Percentiles rank a stretch among this genome's conserved stretches.
Conservation (phyloP, 1,140 invertebrate species). For the Pectinophora gossypiella region DNA sequence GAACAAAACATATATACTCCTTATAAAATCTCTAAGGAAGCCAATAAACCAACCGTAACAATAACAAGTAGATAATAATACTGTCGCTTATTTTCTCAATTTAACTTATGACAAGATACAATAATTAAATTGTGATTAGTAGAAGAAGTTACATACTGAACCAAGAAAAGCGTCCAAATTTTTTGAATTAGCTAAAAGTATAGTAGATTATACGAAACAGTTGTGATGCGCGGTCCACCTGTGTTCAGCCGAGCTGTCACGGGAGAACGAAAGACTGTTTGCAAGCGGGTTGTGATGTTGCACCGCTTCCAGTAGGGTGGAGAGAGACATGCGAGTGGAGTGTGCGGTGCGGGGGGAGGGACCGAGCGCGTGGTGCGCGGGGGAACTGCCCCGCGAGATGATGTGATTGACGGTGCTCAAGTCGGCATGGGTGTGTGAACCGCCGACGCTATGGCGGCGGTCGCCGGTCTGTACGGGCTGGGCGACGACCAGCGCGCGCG, state of each 20-base stretch:
- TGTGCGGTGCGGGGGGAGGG: constrained; percentile 13
- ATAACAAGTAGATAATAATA: constrained; percentile 12
- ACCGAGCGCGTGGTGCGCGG: constrained; percentile 9
- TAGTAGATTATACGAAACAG: constrained; percentile 15
- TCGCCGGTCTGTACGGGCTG: constrained; percentile 63
- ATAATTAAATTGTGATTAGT: constrained; percentile 70
- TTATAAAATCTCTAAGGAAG: constrained; percentile 11
- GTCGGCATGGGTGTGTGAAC: constrained; percentile 20
- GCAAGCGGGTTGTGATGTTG: constrained; percentile 24
- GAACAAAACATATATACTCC: constrained; percentile 15
- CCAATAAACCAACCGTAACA: constrained; percentile 6
- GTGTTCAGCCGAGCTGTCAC: constrained; percentile 18
- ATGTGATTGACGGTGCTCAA: constrained; percentile 14
- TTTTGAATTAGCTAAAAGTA: constrained; percentile 53
- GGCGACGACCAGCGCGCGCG: constrained; percentile 61
- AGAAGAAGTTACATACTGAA: constrained; percentile 40
- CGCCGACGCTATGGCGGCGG: constrained; percentile 51
- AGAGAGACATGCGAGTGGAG: constrained; percentile 20
- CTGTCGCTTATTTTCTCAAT: constrained; percentile 25
- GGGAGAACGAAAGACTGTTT: constrained; percentile 10
- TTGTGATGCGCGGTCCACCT: constrained; percentile 17
- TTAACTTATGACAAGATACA: constrained; percentile 66
- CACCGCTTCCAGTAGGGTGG: background rate
- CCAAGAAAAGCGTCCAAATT: constrained; percentile 68
- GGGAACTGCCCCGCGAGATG: constrained; percentile 6